Base-by-base conservation (phyloP, 2,888 invertebrate species). In the Hedychridium roseum region DNA sequence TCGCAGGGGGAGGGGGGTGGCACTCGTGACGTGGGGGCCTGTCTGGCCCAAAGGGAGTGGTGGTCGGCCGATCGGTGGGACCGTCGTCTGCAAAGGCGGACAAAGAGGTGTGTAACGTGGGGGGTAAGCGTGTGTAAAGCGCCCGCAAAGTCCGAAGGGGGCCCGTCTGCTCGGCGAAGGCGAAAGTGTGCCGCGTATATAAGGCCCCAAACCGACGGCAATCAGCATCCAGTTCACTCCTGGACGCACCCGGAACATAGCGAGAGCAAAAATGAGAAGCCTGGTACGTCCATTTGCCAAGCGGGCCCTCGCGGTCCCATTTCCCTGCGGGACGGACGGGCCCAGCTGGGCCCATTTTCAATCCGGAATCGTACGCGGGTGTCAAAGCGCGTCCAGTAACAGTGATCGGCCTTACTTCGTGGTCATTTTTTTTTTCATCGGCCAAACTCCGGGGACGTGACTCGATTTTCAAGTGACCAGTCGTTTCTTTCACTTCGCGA, bases 181-280 rank as follows among this genome's bases (percentile, higher is more conserved):
- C 83, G 83, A 83, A 83, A 83, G 83, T 82, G 76, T 78, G 77
- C 75, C 79, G 76, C 78, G 81, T 84, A 84, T 84, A 84, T 82
- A 84, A 84, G 82, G 79, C 79, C 78, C 78, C 73, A 80, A 76
- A 78, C 65, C 75, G 73, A 72, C 70, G 76, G 74, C 78, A 79
- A 80, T 80, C 79, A 80, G 79, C 80, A 82, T 82, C 81, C 83
- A 84, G 84, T 84, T 82, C 83, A 81, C 76, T 80, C 77, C 81
- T 82, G 82, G 81, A 82, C 82, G 80, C 75, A 78, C 75, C 77
- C 71, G 75, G 80, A 73, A 79, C 75, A 68, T 81, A 79, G 73
- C 67, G 70, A 71, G 65, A 61, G 61, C 58, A 67, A 78, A 74
- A 77, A 78, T 79, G 79, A 78, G 68, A 71, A 71, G 70, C 65